Evolutionary conservation across 1,140 invertebrate species (phyloP), one percentile per base, ranked within the genome.

Genomic region (Drosophila ironensis): DNA sequence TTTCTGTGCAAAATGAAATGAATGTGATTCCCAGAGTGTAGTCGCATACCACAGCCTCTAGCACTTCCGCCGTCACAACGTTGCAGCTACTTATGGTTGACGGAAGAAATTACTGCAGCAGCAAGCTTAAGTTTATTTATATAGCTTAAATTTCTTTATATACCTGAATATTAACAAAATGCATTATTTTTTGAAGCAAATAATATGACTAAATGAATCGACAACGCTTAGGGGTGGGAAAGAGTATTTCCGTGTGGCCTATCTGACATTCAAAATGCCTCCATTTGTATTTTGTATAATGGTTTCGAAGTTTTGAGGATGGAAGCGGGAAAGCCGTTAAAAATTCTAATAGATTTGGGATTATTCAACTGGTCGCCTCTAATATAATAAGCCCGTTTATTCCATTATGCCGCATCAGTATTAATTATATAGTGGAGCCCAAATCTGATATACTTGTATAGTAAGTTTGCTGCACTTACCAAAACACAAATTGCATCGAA

Each of bases 1-100:
- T 86, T 87, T 86, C 68, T 71, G 63, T 87, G 48, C 81, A 56
- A 86, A 87, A 69, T 86, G 81, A 86, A 86, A 86, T 81, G 75
- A 86, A 86, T 86, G 81, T 87, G 81, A 86, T 86, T 86, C 75
- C 81, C 81, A 59, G 53, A 30, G 54, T 46, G 47, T 22, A 35
- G 57, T 70, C 28, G 52, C 61, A 51, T 60, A 51, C 28, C 61
- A 35, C 67, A 30, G 57, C 27, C 63, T 45, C 61, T 25, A 54
- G 38, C 44, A 42, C 17, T 33, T 16, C 28, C 44, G 7, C 12
- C 46, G 25, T 27, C 7, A 35, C 25, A 12, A 33, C 44, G 38
- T 27, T 44, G 25, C 16, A 16, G 33, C 28, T 20, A 51, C 67
- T 45, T 30, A 41, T 53, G 40, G 47, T 69, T 86, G 74, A 72